phyloP scores from a whole-genome alignment of 2,797 vertebrate genomes.

The Enteromius anoplus region DNA sequence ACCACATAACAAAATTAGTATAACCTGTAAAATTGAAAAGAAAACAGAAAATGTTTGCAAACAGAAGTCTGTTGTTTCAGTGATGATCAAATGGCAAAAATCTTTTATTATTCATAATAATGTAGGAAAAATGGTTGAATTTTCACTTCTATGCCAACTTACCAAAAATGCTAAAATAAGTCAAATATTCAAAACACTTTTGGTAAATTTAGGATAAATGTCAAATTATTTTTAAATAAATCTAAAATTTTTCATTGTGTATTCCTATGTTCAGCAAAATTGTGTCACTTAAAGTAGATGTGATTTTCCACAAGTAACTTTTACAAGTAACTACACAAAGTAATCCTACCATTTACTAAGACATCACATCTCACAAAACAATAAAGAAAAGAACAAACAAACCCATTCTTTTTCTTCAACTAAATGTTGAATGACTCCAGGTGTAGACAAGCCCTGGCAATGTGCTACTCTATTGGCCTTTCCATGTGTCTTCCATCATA shows the following conservation, averaged over 20 bases:
- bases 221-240: neutral
- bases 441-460: slow-evolving; percentile 13
- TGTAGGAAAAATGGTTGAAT: neutral
- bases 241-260: neutral
- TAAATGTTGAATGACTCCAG: slow-evolving; percentile 28
- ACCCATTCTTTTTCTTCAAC: slow-evolving; percentile 45
- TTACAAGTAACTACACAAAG: neutral
- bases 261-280: neutral
- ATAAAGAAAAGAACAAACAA: neutral
- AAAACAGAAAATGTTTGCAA: neutral
- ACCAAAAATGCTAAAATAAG: neutral
- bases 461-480: slow-evolving; percentile 21
- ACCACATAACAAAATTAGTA: neutral
- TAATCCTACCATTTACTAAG: neutral
- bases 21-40: neutral
- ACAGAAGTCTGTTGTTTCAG: neutral
- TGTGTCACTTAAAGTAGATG: neutral
- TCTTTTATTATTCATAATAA: neutral
- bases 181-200: neutral
- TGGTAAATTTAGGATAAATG: neutral
- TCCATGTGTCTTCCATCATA: slow-evolving; percentile 21
- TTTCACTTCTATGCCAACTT: neutral
- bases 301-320: neutral
- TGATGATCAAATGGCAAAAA: neutral
- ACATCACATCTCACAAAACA: neutral